Conservation (phyloP, 35 echinoderm and acorn worm species). For the Diadema setosum region DNA sequence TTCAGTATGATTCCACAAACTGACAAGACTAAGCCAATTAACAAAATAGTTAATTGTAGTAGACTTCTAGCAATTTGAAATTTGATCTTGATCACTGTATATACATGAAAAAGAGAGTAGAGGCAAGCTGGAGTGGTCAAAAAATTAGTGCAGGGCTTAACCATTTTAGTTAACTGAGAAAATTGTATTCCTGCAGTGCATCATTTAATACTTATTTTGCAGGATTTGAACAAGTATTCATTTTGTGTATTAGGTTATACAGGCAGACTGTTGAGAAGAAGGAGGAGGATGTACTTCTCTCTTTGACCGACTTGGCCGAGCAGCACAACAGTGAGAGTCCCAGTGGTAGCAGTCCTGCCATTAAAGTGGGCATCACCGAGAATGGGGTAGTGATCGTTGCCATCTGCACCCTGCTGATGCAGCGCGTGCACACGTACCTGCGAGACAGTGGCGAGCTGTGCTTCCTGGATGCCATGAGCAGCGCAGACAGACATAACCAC, state of each 20-base stretch:
- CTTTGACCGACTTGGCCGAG: not conserved
- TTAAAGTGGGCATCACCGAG: not conserved
- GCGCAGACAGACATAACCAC: slow-evolving; percentile 27
- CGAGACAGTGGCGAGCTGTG: slow-evolving; percentile 12
- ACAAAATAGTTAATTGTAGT: too few relatives aligned
- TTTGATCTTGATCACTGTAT: too few relatives aligned
- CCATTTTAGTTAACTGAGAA: too few relatives aligned
- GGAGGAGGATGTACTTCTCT: not conserved
- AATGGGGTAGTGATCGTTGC: not conserved
- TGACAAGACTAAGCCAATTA: too few relatives aligned
- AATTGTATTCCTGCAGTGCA: too few relatives aligned
- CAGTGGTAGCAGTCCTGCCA: not conserved
- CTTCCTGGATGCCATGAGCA: slow-evolving; percentile 47
- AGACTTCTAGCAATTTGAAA: too few relatives aligned
- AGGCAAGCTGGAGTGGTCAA: too few relatives aligned
- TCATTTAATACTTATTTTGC: too few relatives aligned
- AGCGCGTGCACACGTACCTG: not conserved
- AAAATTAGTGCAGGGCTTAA: too few relatives aligned
- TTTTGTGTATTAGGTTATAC: slow-evolving; percentile 32
- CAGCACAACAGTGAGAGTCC: slow-evolving; percentile 13
- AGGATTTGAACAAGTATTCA: too few relatives aligned
- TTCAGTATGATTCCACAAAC: too few relatives aligned
- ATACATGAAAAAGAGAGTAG: too few relatives aligned
- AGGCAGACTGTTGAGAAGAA: not conserved
- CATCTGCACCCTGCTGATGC: slow-evolving; percentile 27